Evolutionary conservation across 2,113 vertebrate species (phyloP), one percentile per base, ranked within the genome.

Genomic region (Atractosteus spatula): DNA sequence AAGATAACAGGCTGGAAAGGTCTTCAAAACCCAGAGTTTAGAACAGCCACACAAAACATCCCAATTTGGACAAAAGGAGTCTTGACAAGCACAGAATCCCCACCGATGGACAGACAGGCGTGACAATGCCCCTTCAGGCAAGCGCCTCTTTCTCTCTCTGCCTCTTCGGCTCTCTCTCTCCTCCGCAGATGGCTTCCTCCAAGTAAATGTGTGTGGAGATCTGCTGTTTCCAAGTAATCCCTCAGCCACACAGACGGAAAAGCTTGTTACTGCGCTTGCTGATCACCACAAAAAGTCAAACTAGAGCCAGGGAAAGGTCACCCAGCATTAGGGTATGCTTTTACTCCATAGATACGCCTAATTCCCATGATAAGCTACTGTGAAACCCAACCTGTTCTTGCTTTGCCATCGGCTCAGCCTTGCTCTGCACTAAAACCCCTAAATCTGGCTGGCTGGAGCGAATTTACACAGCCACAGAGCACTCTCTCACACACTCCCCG

Each of bases 241-340:
- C 85, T 42, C 83, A 82, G 84, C 87, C 86, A 86, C 86, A 88
- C 87, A 92, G 87, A 90, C 80, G 83, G 83, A 86, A 91, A 89
- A 89, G 89, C 87, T 88, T 91, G 89, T 90, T 88, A 89, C 82
- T 88, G 88, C 86, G 79, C 85, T 88, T 83, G 87, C 89, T 89
- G 89, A 92, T 91, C 87, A 87, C 80, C 84, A 85, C 88, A 87
- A 84, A 90, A 90, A 92, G 90, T 92, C 90, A 92, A 89, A 88
- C 81, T 81, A 67, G 77, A 90, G 90, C 89, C 86, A 90, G 84
- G 77, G 84, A 90, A 89, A 90, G 90, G 90, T 91, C 89, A 91
- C 82, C 82, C 76, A 83, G 88, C 92, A 89, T 90, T 89, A 89
- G 87, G 81, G 85, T 85, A 63, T 73, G 82, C 84, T 88, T 86